These are phyloP conservation scores for Ophthalmotilapia sp. DNA, from an alignment of 2,113 vertebrate species.

Conservation along the genomic window DNA sequence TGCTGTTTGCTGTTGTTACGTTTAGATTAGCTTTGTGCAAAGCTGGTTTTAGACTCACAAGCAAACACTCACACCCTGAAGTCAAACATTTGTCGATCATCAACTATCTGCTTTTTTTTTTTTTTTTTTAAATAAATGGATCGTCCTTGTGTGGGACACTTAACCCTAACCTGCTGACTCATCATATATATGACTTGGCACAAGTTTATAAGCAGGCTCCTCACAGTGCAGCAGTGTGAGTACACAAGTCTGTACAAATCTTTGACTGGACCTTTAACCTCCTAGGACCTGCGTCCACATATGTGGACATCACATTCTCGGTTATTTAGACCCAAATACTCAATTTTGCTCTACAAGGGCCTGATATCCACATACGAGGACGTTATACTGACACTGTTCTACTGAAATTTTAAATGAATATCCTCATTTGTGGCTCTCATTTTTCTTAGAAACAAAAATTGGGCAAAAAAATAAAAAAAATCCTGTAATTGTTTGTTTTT, in stretches of 20 bases:
- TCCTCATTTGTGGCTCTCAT: fast-evolving
- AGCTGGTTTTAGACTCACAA: background rate
- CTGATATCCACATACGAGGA: background rate
- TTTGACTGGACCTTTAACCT: background rate
- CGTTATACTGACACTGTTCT: fast-evolving
- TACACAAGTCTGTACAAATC: background rate
- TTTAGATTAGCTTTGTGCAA: background rate
- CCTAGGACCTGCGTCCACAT: background rate
- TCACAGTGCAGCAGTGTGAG: background rate
- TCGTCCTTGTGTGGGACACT: background rate
- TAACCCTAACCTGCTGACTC: background rate
- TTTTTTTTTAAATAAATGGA: background rate
- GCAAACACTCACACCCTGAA: constrained; percentile 11
- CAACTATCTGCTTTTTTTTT: background rate
- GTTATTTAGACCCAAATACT: background rate
- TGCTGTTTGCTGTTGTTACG: background rate
- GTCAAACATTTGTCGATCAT: background rate
- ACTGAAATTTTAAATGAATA: fast-evolving
- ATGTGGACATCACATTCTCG: background rate
- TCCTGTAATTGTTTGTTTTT: background rate
- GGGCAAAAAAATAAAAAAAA: background rate
- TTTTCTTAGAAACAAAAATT: background rate
- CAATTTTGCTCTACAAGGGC: fast-evolving
- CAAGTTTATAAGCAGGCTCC: background rate
- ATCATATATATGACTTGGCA: background rate